Evolutionary conservation across 2,113 vertebrate species (phyloP), one percentile per base, ranked within the genome.

Genomic region (Alosa alosa): DNA sequence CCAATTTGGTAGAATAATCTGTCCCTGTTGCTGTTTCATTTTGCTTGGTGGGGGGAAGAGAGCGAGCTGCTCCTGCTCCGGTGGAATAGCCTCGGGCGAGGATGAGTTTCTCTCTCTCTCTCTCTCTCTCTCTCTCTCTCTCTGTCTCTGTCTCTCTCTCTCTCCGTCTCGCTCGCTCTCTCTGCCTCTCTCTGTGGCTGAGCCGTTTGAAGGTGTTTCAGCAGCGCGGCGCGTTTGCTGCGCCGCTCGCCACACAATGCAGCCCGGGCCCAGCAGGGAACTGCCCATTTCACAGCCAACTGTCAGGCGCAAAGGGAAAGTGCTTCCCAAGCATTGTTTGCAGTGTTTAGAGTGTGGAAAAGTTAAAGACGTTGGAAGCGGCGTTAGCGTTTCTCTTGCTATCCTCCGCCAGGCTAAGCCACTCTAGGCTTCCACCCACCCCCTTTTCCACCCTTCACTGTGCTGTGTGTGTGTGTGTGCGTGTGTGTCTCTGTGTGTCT

Each of bases 241-340:
- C 20, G 18, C 20, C 20, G 55, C 55, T 0, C 55, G 50, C 55
- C 55, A 1, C 55, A 60, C 55, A 60, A 60, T 60, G 20, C 55
- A 60, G 55, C 20, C 55, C 55, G 20, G 41, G 55, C 93, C 93
- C 93, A 91, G 90, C 89, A 88, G 93, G 93, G 93, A 60, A 60
- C 55, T 68, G 64, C 64, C 64, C 64, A 31, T 68, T 68, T 68
- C 64, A 68, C 25, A 31, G n/a, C 64, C 64, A 68, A 93, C 94
- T 93, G 91, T 92, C 93, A 92, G 93, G 91, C 91, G 90, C 93
- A 93, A 91, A 90, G 93, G 93, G 91, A 93, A 92, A 94, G 93
- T 92, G 93, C 92, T 93, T 95, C 91, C 92, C 93, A 91, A 87
- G 91, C 91, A 91, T 93, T 93, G 94, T 94, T 93, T 93, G 93